Percentiles rank a stretch among this genome's conserved stretches.
These are phyloP conservation scores for Mus musculus DNA, from an alignment of 2,113 vertebrate species.

Conservation along the genomic window GRCm39 chr12:51437001-51437500, in stretches of 20 bases:
- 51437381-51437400: neutral
- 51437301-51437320: neutral
- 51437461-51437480: constrained; percentile 25
- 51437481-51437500: neutral
- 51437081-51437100: constrained; percentile 94
- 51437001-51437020: constrained; percentile 12
- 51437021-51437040: constrained; percentile 41
- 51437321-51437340: constrained; percentile 22
- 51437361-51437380: constrained; percentile 16
- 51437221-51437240: neutral
- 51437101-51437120: constrained; percentile 98
- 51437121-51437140: constrained; percentile 99
- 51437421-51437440: constrained; percentile 34
- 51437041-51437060: constrained; percentile 13
- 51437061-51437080: constrained; percentile 66
- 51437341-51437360: constrained; percentile 27
- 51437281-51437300: neutral
- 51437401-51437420: constrained; percentile 35
- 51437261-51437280: constrained; percentile 37
- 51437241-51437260: neutral
- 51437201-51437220: constrained; percentile 95
- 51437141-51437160: constrained; percentile 98
- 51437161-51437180: constrained; percentile 98
- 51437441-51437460: constrained; percentile 25
- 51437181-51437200: constrained; percentile 94